phyloP scores from a whole-genome alignment of 2,888 invertebrate species.

The Dryadula phaetusa region DNA sequence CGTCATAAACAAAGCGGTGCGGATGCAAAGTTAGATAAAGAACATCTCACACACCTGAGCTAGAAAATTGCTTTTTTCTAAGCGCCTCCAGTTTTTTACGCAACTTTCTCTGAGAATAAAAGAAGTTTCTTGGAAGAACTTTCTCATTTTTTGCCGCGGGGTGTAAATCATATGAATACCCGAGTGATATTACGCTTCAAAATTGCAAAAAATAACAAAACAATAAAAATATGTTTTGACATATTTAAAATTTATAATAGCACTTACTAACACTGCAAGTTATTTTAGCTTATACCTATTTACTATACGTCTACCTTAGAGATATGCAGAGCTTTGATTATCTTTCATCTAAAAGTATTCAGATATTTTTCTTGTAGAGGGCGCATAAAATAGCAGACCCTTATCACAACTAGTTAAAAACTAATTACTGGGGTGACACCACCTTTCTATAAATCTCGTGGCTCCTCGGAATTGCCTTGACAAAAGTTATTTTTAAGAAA shows the following conservation, averaged over 20 bases:
- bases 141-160: conserved; percentile 71
- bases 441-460: conserved; percentile 81
- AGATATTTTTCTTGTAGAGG: conserved; percentile 53
- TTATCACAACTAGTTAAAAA: conserved; percentile 85
- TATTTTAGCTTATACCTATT: conserved; percentile 54
- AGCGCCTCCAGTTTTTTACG: conserved; percentile 82
- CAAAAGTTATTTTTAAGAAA: conserved; percentile 85
- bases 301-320: neutral
- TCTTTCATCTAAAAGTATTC: conserved; percentile 22
- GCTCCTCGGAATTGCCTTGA: conserved; percentile 82
- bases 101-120: conserved; percentile 82
- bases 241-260: conserved; percentile 61
- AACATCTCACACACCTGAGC: conserved; percentile 85
- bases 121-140: conserved; percentile 80
- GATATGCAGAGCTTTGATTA: conserved; percentile 13
- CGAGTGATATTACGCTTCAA: conserved; percentile 66
- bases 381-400: conserved; percentile 77
- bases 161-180: conserved; percentile 73
- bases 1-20: conserved; percentile 81
- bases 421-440: conserved; percentile 84
- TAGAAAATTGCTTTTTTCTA: conserved; percentile 85
- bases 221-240: conserved; percentile 73
- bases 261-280: conserved; percentile 34
- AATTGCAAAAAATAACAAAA: conserved; percentile 57
- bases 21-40: conserved; percentile 85